These are phyloP conservation scores for Drosophila insularis DNA, from an alignment of 1,140 invertebrate genomes.

Conservation along the genomic window DNA sequence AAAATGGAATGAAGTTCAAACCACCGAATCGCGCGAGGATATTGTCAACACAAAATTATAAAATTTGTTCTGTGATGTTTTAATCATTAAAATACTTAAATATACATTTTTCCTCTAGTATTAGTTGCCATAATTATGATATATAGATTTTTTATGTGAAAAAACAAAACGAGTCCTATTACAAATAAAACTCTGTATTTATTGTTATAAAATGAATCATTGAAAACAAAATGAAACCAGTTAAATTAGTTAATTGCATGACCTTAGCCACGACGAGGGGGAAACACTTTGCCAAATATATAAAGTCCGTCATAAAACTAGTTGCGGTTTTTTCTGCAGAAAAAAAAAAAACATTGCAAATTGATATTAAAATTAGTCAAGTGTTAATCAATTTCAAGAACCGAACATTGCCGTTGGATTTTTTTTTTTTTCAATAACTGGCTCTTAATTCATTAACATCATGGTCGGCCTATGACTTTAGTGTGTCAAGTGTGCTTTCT, in stretches of 20 bases:
- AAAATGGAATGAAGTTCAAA: conserved; percentile 85
- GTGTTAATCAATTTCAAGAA: conserved; percentile 64
- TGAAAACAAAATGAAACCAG: conserved; percentile 30
- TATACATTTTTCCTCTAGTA: conserved; percentile 44
- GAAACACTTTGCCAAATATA: conserved; percentile 15
- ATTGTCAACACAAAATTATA: conserved; percentile 81
- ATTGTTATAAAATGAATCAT: conserved; percentile 42
- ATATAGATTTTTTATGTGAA: conserved; percentile 40
- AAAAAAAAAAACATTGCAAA: conserved; percentile 53
- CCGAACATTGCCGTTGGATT: conserved; percentile 19
- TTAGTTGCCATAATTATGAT: conserved; percentile 61
- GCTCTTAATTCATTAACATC: conserved; percentile 33
- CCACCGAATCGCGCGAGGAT: conserved; percentile 58
- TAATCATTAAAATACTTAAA: conserved; percentile 9
- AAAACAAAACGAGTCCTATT: conserved; percentile 56
- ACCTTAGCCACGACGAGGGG: conserved; percentile 36
- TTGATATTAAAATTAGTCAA: conserved; percentile 50
- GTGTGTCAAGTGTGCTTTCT: conserved; percentile 37
- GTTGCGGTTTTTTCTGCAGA: conserved; percentile 54
- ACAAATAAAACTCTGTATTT: conserved; percentile 71
- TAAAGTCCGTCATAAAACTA: conserved; percentile 34
- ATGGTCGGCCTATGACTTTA: conserved; percentile 27
- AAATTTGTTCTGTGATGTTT: conserved; percentile 67
- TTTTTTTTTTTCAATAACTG: conserved; percentile 22
- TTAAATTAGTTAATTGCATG: conserved; percentile 31